Evolutionary conservation across 2,888 invertebrate species (phyloP), one percentile per base, ranked within the genome.

Genomic region (Dasysyrphus tricinctus): DNA sequence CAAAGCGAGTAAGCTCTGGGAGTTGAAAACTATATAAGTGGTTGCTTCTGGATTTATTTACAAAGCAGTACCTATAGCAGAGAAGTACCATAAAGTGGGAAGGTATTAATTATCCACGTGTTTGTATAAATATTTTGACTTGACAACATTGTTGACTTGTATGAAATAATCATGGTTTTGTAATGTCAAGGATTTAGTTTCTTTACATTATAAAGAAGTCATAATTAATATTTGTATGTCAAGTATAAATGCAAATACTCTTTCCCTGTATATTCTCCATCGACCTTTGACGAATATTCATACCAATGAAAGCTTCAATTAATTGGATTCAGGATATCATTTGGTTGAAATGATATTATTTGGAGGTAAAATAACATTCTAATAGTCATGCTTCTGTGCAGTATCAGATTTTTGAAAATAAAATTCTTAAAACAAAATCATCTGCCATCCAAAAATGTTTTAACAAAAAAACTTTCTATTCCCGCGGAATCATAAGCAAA

Each of bases 61-160:
- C 24, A 24, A 24, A 24, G 24, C 24, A 24, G 24, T 24, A 3
- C 24, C 37, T 75, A 72, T 51, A 57, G 54, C 74, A 51, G 49
- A 70, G 42, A 81, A 81, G 85, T 81, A 42, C 80, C 69, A 70
- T 72, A 11, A 81, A 86, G 86, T 86, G 86, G 86, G 86, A 70
- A 79, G 86, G 74, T 86, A 86, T 86, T 86, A 86, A 86, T 82
- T 86, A 86, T 82, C 65, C 65, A 72, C 59, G 70, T 78, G 72
- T 75, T 81, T 75, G 81, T 79, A 61, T 82, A 82, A 86, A 86
- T 82, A 86, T 86, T 86, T 82, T 82, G 82, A 86, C 78, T 56
- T 72, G 44, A 24, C 32, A 59, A 37, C 32, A 42, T 39, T 74
- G 67, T 56, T 73, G 24, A 47, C 29, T 16, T 7, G 19, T 5